phyloP scores from a whole-genome alignment of 2,797 vertebrate species.

The Kryptopterus vitreolus region DNA sequence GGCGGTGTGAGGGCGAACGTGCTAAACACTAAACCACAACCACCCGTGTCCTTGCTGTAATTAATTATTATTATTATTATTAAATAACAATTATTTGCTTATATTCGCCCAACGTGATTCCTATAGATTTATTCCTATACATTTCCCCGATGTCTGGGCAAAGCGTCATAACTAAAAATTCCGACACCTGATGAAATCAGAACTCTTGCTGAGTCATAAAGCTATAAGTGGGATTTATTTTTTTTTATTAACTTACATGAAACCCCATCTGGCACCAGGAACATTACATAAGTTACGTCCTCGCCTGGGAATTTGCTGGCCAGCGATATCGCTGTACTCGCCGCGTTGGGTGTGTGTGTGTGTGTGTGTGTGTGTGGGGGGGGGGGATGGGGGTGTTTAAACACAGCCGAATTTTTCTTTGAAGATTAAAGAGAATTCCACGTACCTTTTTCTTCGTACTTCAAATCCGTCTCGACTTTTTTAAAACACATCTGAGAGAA shows the following conservation, averaged over 20 bases:
- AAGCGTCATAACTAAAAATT: constrained; percentile 40
- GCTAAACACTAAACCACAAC: too few relatives aligned
- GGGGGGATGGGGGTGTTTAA: too few relatives aligned
- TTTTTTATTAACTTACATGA: constrained; percentile 50
- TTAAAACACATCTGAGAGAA: neutral
- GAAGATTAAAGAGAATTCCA: constrained; percentile 8
- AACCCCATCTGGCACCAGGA: constrained; percentile 34
- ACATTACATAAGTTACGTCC: constrained; percentile 25
- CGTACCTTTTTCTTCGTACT: neutral
- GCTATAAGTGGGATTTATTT: constrained; percentile 23
- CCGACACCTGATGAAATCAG: constrained; percentile 48
- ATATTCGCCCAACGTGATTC: too few relatives aligned
- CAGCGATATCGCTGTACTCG: constrained; percentile 9
- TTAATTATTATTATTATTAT: too few relatives aligned
- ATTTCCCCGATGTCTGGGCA: too few relatives aligned
- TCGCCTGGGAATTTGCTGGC: constrained; percentile 31
- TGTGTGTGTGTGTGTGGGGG: too few relatives aligned
- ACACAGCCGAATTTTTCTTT: neutral
- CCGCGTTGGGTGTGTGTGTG: too few relatives aligned
- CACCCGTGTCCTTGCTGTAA: too few relatives aligned
- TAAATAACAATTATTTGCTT: too few relatives aligned
- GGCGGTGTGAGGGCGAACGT: too few relatives aligned
- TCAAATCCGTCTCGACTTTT: neutral
- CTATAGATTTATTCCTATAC: too few relatives aligned
- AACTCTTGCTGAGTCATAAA: constrained; percentile 43